Base-by-base conservation (phyloP, 1,140 invertebrate species). In the Hylaeus volcanicus region DNA sequence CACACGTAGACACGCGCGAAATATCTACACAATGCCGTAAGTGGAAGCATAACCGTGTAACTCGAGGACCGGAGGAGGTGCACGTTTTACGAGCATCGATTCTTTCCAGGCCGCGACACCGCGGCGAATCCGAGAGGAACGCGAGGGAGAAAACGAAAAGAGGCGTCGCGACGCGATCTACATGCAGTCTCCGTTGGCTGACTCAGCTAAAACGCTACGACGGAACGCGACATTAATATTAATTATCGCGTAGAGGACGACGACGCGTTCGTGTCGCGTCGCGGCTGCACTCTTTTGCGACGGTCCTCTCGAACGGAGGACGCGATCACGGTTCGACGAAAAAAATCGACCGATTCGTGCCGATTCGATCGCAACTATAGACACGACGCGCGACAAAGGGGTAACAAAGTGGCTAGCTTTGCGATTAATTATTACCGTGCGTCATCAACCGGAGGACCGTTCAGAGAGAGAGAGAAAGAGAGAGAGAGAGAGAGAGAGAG, bases 201-300 rank as follows among this genome's bases (percentile, higher is more conserved):
- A 86, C 74, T 86, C 83, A 88, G 88, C 82, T 68, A 75, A 81
- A 89, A 88, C 85, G 76, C 86, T 26, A 78, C 68, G 75, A 74
- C 51, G 75, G 15, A 80, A 55, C 68, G 72, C 70, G 73, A 79
- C 84, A 88, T 89, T 88, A 89, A 90, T 90, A 90, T 89, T 89
- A 90, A 90, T 90, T 89, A 88, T 76, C 69, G 14, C 61, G 58
- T 37, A 14, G 41, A 15, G 26, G 26, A 26, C 26, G 26, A 26
- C 26, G 26, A 26, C 26, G 26, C 26, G 26, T 26, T 26, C 26
- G 26, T 26, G 55, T 41, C 65, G 60, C 83, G 80, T 76, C 74
- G 82, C 71, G 43, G 66, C 26, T 51, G n/a, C 66, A 39, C 68
- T 69, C 81, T 84, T 84, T 69, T 41, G 66, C 53, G 41, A 37